A percentile compares a stretch with the other conserved stretches of the same genome.
Conservation (phyloP, 2,797 vertebrate genomes). For the Pantherophis alleghaniensis region DNA sequence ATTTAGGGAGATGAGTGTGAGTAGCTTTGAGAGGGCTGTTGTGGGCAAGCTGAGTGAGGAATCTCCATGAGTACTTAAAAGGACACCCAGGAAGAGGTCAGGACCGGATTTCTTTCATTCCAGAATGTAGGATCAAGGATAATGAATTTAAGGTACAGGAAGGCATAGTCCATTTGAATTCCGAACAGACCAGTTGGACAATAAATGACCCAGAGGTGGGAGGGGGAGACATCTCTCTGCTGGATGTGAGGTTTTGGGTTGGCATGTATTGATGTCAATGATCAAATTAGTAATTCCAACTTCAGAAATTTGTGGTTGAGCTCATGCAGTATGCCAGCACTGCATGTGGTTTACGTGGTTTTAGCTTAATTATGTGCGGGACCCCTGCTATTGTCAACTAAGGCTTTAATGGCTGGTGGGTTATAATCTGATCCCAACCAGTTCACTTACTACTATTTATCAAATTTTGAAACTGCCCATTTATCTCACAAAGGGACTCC, state of each 20-base stretch:
- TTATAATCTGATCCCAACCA: not conserved
- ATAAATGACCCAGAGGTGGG: not conserved
- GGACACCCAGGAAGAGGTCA: not conserved
- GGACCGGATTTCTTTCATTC: not conserved
- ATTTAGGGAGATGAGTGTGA: not conserved
- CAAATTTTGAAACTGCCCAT: not conserved
- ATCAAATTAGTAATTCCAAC: not conserved
- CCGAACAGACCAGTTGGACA: not conserved
- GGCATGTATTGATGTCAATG: not conserved
- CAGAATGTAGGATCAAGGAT: not conserved
- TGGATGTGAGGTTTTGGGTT: not conserved
- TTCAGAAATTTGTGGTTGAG: not conserved
- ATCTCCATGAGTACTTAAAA: not conserved
- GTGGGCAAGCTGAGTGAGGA: not conserved
- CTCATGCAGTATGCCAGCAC: not conserved
- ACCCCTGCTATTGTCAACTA: not conserved
- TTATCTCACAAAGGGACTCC: not conserved
- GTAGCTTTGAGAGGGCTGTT: not conserved
- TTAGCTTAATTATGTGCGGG: not conserved
- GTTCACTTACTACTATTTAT: not conserved
- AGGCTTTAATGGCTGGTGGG: not conserved
- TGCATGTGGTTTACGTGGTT: not conserved
- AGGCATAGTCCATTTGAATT: not conserved
- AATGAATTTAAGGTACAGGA: not conserved
- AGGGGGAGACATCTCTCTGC: not conserved